Percentiles rank a stretch among this genome's conserved stretches.
phyloP scores from a whole-genome alignment of 1,140 invertebrate species.

The Delia radicum region DNA sequence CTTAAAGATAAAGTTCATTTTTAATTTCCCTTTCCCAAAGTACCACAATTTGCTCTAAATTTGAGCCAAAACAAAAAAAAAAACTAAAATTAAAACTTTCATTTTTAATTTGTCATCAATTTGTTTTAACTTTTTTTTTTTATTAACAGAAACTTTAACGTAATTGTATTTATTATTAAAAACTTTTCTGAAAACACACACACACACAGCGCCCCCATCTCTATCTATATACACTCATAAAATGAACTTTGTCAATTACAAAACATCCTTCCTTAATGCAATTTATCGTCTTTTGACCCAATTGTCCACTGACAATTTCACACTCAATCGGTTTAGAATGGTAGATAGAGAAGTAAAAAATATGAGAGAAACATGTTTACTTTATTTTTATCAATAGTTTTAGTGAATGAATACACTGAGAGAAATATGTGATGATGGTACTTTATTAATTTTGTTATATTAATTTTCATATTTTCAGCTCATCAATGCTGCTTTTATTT shows the following conservation, averaged over 20 bases:
- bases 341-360: not conserved
- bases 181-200: not conserved
- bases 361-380: not conserved
- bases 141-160: not conserved
- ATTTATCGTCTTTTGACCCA: not conserved
- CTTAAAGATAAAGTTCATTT: too few species aligned
- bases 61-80: too few species aligned
- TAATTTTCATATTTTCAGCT: too few species aligned
- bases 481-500: too few species aligned
- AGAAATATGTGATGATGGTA: too few species aligned
- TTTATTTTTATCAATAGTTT: constrained; percentile 2
- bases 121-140: not conserved
- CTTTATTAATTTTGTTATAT: too few species aligned
- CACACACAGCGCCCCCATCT: too few species aligned
- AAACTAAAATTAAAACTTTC: too few species aligned
- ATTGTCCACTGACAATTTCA: constrained; percentile 4
- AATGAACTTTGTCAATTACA: not conserved
- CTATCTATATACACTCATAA: not conserved
- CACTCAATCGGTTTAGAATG: constrained; percentile 3
- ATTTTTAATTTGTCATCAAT: not conserved
- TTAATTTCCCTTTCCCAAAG: too few species aligned
- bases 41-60: too few species aligned
- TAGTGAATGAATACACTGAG: not conserved
- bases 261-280: not conserved
- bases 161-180: not conserved